Percentiles rank a stretch among this genome's conserved stretches.
Conservation (phyloP, 1,140 invertebrate species). For the Linepithema humile region DNA sequence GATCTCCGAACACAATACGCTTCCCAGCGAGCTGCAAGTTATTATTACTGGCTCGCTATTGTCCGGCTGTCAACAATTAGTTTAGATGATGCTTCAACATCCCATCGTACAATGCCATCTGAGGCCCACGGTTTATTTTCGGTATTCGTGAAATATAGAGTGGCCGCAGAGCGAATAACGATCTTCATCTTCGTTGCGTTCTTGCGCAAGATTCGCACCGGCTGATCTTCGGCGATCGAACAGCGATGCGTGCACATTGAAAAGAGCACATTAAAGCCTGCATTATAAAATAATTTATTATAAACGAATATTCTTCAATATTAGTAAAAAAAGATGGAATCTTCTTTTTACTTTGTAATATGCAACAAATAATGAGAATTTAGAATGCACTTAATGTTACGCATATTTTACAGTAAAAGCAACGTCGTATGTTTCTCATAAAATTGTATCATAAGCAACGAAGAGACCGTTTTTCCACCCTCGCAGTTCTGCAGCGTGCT, state of each 20-base stretch:
- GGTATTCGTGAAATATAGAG: slow-evolving; percentile 57
- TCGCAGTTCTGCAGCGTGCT: neutral
- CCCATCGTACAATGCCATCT: slow-evolving; percentile 68
- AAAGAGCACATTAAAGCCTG: no score
- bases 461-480: neutral
- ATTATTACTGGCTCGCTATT: slow-evolving; percentile 77
- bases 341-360: no score
- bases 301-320: no score
- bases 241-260: neutral
- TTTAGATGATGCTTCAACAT: slow-evolving; percentile 80
- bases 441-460: neutral
- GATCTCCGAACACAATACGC: slow-evolving; percentile 61
- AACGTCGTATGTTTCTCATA: neutral
- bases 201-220: slow-evolving; percentile 35
- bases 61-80: slow-evolving; percentile 81
- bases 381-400: neutral
- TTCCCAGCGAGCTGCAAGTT: slow-evolving; percentile 74
- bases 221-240: neutral
- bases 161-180: slow-evolving; percentile 46
- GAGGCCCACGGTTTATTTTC: slow-evolving; percentile 33
- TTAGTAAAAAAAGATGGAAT: neutral
- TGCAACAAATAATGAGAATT: neutral
- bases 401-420: neutral
- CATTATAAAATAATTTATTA: no score
- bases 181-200: slow-evolving; percentile 35